A percentile compares a stretch with the other conserved stretches of the same genome.
These are phyloP conservation scores for Lamellibrachia columna DNA, from an alignment of 2,888 invertebrate species.

Conservation along the genomic window DNA sequence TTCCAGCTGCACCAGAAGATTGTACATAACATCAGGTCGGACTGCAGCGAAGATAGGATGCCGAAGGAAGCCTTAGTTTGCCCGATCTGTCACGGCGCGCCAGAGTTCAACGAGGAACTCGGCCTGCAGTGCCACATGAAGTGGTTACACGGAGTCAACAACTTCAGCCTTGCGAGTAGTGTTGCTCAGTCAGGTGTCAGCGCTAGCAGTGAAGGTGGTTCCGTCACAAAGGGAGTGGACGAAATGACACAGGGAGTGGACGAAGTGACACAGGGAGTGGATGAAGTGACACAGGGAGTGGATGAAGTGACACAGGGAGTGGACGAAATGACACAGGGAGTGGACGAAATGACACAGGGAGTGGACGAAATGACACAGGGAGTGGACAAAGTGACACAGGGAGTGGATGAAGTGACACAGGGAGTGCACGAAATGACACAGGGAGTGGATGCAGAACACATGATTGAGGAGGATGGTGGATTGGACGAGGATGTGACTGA, in stretches of 20 bases:
- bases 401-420: background rate
- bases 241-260: background rate
- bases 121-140: background rate
- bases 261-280: background rate
- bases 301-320: background rate
- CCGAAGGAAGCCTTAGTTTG: background rate
- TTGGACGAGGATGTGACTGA: background rate
- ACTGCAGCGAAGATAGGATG: background rate
- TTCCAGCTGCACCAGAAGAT: constrained; percentile 12
- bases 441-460: background rate
- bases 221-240: background rate
- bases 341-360: background rate
- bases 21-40: background rate
- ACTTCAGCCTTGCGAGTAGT: background rate
- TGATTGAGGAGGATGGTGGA: background rate
- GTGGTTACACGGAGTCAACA: background rate
- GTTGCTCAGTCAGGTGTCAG: background rate
- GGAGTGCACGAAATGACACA: background rate
- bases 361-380: background rate
- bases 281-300: background rate
- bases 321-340: background rate
- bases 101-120: background rate
- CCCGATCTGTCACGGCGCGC: constrained; percentile 3
- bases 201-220: background rate
- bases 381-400: background rate